Conservation (phyloP, 2,113 vertebrate species). For the Turdus rufiventris region DNA sequence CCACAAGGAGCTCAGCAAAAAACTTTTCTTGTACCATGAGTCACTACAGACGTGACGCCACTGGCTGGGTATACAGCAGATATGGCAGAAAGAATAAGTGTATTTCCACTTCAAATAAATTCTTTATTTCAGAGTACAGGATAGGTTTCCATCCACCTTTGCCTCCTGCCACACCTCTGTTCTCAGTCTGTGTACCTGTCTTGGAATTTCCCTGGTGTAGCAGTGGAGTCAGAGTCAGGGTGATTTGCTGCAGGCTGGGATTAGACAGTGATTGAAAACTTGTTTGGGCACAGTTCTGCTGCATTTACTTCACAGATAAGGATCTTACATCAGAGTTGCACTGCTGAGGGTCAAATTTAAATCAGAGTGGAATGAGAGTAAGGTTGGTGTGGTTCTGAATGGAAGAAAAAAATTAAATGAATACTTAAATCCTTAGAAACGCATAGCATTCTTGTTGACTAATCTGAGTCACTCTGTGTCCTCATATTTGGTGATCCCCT, state of each 20-base stretch:
- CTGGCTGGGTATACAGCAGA: background rate
- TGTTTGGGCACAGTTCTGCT: background rate
- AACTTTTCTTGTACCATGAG: background rate
- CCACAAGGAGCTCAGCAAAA: background rate
- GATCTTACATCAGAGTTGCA: background rate
- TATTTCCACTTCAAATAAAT: background rate
- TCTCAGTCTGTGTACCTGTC: background rate
- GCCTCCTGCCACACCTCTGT: background rate
- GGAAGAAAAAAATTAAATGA: background rate
- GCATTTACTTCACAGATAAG: background rate
- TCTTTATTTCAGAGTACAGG: background rate
- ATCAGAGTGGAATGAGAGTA: fast-evolving
- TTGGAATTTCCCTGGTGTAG: background rate
- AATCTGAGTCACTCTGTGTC: background rate
- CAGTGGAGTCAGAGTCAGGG: background rate
- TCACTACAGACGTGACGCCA: background rate
- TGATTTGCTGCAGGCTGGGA: background rate
- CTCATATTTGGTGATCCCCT: background rate
- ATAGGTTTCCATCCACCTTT: background rate
- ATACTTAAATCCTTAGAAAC: background rate
- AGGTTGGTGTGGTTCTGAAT: background rate
- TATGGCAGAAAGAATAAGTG: background rate
- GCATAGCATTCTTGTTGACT: background rate
- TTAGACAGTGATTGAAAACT: background rate
- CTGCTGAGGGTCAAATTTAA: background rate